Conservation (phyloP, 2,113 vertebrate species). For the Castor canadensis region DNA sequence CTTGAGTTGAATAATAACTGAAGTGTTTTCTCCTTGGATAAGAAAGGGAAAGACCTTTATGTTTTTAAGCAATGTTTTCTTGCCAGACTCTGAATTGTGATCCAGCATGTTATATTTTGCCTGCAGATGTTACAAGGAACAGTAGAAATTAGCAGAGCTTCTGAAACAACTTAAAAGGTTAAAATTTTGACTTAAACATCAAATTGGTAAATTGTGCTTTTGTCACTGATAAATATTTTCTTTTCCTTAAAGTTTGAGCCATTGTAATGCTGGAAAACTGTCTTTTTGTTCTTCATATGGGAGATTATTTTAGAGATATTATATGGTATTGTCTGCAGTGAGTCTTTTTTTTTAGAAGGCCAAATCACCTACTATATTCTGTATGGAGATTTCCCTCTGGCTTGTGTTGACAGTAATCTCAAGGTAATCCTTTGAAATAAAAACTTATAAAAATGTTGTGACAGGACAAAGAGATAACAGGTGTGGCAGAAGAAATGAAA, state of each 20-base stretch:
- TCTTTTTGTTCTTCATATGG: constrained; percentile 39
- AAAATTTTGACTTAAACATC: constrained; percentile 43
- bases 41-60: not conserved
- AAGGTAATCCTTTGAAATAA: constrained; percentile 76
- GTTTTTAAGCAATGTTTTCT: not conserved
- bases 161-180: constrained; percentile 32
- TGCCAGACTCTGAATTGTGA: constrained; percentile 24
- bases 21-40: constrained; percentile 46
- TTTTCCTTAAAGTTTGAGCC: constrained; percentile 40
- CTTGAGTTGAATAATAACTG: constrained; percentile 67
- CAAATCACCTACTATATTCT: constrained; percentile 37
- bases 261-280: not conserved
- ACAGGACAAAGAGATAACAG: constrained; percentile 64
- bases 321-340: not conserved
- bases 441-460: constrained; percentile 68
- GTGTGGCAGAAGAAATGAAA: constrained; percentile 65
- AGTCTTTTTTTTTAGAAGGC: constrained; percentile 33
- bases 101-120: not conserved
- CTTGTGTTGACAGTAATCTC: constrained; percentile 63
- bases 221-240: constrained; percentile 24
- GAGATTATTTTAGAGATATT: constrained; percentile 25
- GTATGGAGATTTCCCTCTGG: constrained; percentile 49
- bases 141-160: not conserved
- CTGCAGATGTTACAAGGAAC: not conserved
- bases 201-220: constrained; percentile 38